A percentile compares a stretch with the other conserved stretches of the same genome.
Evolutionary conservation across 2,113 vertebrate genomes (phyloP).

Genomic region (Passer montanus): DNA sequence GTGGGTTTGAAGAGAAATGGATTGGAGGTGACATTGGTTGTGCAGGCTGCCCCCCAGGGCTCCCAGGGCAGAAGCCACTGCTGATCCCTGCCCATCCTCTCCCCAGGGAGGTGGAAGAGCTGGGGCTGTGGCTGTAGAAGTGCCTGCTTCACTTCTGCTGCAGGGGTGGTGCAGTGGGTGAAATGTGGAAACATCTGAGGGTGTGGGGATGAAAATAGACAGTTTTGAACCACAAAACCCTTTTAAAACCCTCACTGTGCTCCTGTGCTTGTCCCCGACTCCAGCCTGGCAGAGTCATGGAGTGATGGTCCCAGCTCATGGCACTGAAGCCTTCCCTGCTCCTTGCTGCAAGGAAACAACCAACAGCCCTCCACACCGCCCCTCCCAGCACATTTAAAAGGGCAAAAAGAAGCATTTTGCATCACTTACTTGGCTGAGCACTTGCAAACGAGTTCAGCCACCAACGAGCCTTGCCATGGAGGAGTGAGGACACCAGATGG

Average conservation of each 20-base stretch:
- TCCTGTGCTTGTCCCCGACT: neutral
- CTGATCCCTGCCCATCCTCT: neutral
- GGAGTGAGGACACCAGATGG: neutral
- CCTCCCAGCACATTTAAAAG: neutral
- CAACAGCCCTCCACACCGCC: rapidly evolving
- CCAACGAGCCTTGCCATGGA: rapidly evolving
- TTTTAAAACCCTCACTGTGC: neutral
- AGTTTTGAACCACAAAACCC: neutral
- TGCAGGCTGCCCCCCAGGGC: rapidly evolving
- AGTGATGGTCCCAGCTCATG: neutral
- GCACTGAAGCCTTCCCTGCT: neutral
- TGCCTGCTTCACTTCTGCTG: neutral
- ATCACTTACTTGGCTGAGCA: neutral
- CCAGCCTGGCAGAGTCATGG: neutral
- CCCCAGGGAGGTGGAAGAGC: neutral
- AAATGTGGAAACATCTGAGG: neutral
- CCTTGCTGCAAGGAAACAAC: neutral
- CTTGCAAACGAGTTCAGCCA: neutral
- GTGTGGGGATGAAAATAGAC: neutral
- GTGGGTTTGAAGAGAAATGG: neutral
- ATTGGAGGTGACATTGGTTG: neutral
- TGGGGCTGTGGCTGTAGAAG: neutral
- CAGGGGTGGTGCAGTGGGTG: neutral
- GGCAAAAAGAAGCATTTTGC: neutral
- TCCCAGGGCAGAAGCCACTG: neutral